Conservation (phyloP, 2,797 vertebrate genomes). For the Oceanodroma leucorhoa region DNA sequence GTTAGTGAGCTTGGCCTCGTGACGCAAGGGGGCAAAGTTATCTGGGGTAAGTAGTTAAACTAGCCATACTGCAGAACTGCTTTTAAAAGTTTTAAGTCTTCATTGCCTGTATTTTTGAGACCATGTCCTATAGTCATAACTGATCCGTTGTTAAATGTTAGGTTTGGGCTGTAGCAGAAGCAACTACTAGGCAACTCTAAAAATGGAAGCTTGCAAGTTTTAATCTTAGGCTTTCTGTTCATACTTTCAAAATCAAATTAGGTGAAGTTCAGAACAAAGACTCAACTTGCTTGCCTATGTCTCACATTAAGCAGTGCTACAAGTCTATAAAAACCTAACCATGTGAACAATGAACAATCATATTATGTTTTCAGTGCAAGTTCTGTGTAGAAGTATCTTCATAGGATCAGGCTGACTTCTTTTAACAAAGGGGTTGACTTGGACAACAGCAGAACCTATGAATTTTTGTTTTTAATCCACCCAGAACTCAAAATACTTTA, state of each 20-base stretch:
- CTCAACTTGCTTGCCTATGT: neutral
- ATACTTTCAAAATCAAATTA: neutral
- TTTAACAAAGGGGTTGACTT: neutral
- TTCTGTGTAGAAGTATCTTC: neutral
- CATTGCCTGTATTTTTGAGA: neutral
- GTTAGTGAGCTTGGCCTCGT: constrained; percentile 96
- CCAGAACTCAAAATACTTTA: neutral
- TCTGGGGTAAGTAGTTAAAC: constrained; percentile 89
- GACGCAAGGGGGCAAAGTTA: constrained; percentile 97
- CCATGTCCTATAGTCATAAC: neutral
- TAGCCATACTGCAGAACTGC: neutral
- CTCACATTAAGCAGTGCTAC: neutral
- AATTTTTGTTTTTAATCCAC: neutral
- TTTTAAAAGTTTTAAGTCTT: neutral
- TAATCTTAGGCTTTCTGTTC: neutral
- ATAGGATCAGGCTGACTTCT: neutral
- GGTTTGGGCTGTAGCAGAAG: neutral
- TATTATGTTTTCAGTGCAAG: neutral
- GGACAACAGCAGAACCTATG: neutral
- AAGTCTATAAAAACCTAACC: neutral
- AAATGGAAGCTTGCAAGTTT: neutral
- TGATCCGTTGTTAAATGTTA: neutral
- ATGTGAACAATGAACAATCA: rapidly evolving
- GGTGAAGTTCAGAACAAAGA: neutral
- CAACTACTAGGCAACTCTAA: neutral